Conservation (phyloP, 35 echinoderm and acorn worm species). For the Apostichopus parvimensis region DNA sequence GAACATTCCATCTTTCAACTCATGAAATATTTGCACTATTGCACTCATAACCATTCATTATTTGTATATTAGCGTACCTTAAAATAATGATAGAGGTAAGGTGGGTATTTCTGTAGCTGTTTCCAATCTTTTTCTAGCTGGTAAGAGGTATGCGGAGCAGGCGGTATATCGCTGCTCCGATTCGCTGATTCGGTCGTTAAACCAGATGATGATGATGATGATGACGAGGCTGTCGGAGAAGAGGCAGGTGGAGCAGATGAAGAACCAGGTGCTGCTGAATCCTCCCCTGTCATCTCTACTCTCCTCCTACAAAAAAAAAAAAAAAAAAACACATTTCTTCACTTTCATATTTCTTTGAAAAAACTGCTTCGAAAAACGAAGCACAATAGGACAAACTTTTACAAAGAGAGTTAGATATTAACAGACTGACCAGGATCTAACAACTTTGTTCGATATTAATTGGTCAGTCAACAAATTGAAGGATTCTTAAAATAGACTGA, state of each 20-base stretch:
- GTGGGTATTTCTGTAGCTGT: slow-evolving; percentile 65
- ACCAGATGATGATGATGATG: not conserved
- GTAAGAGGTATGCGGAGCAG: slow-evolving; percentile 69
- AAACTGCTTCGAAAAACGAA: too few species aligned
- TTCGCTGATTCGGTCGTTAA: not conserved
- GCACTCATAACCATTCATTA: too few species aligned
- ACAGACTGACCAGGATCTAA: too few species aligned
- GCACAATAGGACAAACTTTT: too few species aligned
- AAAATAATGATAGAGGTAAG: slow-evolving; percentile 83
- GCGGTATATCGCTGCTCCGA: slow-evolving; percentile 44
- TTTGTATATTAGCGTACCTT: slow-evolving; percentile 58
- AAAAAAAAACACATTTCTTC: too few species aligned
- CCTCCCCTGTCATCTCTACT: not conserved
- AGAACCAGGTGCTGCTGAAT: not conserved
- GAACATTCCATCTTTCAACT: too few species aligned
- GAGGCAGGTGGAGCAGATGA: not conserved
- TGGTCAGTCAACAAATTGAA: too few species aligned
- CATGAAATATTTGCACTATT: too few species aligned
- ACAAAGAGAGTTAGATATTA: too few species aligned
- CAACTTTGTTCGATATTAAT: too few species aligned
- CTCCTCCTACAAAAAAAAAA: not conserved
- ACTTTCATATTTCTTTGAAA: too few species aligned
- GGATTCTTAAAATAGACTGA: too few species aligned
- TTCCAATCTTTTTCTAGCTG: slow-evolving; percentile 88
- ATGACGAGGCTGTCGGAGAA: not conserved